Evolutionary conservation across 1,140 invertebrate genomes (phyloP), one percentile per base, ranked within the genome.

Genomic region (Drosophila ficusphila): DNA sequence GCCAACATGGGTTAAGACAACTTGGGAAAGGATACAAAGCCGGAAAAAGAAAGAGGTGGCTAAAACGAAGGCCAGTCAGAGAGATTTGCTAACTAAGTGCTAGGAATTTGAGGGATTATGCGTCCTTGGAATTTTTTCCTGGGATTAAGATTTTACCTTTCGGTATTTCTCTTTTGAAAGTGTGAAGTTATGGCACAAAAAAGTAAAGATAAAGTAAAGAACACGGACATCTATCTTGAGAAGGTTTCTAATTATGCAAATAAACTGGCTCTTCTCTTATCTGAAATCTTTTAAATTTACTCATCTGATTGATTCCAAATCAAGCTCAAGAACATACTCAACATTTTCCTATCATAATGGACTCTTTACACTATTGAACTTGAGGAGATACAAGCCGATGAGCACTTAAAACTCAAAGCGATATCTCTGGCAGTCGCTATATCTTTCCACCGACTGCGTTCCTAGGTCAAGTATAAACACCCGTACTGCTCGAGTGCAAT

Each of bases 381-480:
- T 34, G 9, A 16, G 16, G 53, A 33, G 46, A 44, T 56, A 12
- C 19, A 11, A 25, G 39, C 23, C 8, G 18, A 16, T 49, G 42
- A 65, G 16, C 60, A 41, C 61, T 69, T 41, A 21, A 42, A 29
- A 44, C 60, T 11, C 27, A 11, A 1, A n/a, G 23, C 12, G 38
- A 27, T 71, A 33, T 34, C 8, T 23, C 21, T 33, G 23, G 16
- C 67, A 60, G 52, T 68, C 48, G 11, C 33, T 34, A 9, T 41
- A 33, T 33, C 31, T 19, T 29, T 9, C 48, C 33, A 39, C 36
- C 56, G 52, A 67, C 34, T 34, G 19, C 23, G 16, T 27, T 6
- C 16, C 38, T 47, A 23, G 39, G 69, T 54, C 64, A 73, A 77
- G 78, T 82, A 76, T 76, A 62, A 76, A 74, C 79, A 64, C 79